Conservation (phyloP, 2,113 vertebrate genomes). For the Eptesicus fuscus region DNA sequence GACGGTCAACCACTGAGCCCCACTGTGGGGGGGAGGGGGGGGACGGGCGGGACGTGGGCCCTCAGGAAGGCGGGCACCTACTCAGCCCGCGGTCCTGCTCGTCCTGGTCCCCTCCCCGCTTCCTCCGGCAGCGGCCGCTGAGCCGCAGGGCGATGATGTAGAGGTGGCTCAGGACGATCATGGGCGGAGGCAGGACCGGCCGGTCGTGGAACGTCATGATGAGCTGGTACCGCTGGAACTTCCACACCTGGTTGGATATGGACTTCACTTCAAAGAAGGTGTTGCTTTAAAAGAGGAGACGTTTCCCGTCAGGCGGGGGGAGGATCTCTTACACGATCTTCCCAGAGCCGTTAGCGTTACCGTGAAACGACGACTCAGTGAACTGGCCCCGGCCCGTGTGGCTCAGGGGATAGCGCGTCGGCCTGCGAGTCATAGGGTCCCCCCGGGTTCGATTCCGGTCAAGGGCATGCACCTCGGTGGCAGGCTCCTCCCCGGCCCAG, state of each 20-base stretch:
- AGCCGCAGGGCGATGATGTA: slow-evolving; percentile 90
- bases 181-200: slow-evolving; percentile 95
- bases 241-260: slow-evolving; percentile 99
- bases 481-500: too few species aligned
- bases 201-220: slow-evolving; percentile 99
- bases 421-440: too few species aligned
- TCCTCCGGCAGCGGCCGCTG: slow-evolving; percentile 86
- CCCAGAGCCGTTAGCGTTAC: background rate
- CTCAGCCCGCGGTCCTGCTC: slow-evolving; percentile 95
- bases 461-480: too few species aligned
- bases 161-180: slow-evolving; percentile 96
- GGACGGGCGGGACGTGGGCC: too few species aligned
- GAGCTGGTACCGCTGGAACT: slow-evolving; percentile 98
- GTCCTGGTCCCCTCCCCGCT: slow-evolving; percentile 89
- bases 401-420: too few species aligned
- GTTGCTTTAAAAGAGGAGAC: slow-evolving; percentile 86
- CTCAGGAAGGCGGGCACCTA: slow-evolving; percentile 71
- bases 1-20: too few species aligned
- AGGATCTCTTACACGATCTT: background rate
- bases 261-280: slow-evolving; percentile 99
- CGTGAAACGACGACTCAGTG: background rate
- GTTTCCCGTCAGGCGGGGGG: background rate
- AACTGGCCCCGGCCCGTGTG: background rate
- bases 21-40: too few species aligned
- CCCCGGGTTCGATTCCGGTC: too few species aligned